Conservation (phyloP, 2,113 vertebrate species). For the Trichomycterus rosablanca region DNA sequence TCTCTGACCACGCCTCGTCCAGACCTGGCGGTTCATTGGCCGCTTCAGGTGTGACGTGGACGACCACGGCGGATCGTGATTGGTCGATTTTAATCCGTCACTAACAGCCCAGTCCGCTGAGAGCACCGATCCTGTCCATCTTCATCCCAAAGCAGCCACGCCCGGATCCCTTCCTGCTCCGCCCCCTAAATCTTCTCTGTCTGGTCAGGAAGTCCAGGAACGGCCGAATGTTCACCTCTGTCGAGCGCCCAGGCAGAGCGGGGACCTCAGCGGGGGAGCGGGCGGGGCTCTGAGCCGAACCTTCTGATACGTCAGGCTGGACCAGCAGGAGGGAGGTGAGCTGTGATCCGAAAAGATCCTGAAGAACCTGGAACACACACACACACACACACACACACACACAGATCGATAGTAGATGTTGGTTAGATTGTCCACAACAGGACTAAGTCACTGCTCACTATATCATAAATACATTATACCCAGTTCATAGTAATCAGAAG, state of each 20-base stretch:
- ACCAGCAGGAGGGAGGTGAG: conserved; percentile 57
- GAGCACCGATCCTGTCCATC: conserved; percentile 74
- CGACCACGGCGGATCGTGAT: neutral
- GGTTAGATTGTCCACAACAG: too few species aligned
- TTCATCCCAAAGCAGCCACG: conserved; percentile 77
- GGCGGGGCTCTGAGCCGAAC: conserved; percentile 30
- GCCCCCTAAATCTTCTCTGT: conserved; percentile 56
- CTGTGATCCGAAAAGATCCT: conserved; percentile 56
- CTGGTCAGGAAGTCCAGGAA: conserved; percentile 58
- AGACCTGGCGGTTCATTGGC: neutral
- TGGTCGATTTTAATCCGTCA: too few species aligned
- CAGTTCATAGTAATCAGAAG: too few species aligned
- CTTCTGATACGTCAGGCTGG: conserved; percentile 55
- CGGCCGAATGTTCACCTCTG: conserved; percentile 26
- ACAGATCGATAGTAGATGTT: too few species aligned
- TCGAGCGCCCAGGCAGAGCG: neutral
- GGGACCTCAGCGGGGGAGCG: neutral
- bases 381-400: conserved; percentile 19
- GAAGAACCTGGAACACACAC: conserved; percentile 51
- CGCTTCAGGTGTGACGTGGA: neutral
- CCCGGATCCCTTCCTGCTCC: conserved; percentile 55
- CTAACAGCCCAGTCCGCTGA: conserved; percentile 74
- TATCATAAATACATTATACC: too few species aligned
- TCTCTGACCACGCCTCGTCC: neutral
- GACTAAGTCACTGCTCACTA: too few species aligned